A percentile compares a stretch with the other conserved stretches of the same genome.
These are phyloP conservation scores for Coilia nasus DNA, from an alignment of 2,797 vertebrate species.

Conservation along the genomic window DNA sequence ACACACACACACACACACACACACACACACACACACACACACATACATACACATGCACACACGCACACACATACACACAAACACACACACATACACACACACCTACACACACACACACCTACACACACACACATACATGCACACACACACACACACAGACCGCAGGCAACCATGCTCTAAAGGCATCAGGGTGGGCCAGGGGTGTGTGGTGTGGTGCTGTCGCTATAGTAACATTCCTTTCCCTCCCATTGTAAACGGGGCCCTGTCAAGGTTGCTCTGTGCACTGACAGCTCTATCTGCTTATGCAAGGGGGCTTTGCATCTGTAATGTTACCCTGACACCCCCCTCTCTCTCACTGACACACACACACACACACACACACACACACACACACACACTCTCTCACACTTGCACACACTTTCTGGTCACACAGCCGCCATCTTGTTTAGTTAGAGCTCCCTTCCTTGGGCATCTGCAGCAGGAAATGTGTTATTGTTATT, in stretches of 20 bases:
- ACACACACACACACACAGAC: background rate
- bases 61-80: slow-evolving; percentile 8
- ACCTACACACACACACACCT: background rate
- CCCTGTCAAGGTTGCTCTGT: background rate
- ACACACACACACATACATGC: background rate
- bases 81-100: slow-evolving; percentile 30
- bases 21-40: background rate
- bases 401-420: no score
- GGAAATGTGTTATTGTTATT: slow-evolving; percentile 25
- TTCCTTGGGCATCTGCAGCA: background rate
- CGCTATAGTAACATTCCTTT: slow-evolving; percentile 24
- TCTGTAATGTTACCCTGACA: slow-evolving; percentile 3
- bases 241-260: slow-evolving; percentile 1
- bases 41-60: background rate
- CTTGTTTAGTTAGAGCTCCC: background rate
- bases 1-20: background rate
- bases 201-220: background rate
- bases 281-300: slow-evolving; percentile 29
- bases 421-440: background rate
- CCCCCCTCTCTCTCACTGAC: background rate
- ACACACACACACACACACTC: no score
- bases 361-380: no score
- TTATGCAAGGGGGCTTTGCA: slow-evolving; percentile 19
- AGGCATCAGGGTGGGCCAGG: background rate
- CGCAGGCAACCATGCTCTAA: background rate